Conservation (phyloP, 2,113 vertebrate genomes). For the Sebastes schlegelii region DNA sequence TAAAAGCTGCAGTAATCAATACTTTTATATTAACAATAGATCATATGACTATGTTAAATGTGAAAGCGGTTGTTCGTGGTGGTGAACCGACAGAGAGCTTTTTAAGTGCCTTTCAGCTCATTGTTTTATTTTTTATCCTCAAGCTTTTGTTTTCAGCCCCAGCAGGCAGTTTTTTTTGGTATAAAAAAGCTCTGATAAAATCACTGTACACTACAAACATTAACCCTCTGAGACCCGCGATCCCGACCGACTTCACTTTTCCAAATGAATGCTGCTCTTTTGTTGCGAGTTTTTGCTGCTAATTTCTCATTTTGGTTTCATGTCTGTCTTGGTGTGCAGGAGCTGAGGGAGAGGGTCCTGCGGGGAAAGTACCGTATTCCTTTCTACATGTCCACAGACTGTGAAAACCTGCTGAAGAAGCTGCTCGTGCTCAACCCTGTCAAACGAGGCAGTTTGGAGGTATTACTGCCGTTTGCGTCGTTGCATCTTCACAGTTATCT, state of each 20-base stretch:
- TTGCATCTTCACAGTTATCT: background rate
- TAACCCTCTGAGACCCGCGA: background rate
- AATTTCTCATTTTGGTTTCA: background rate
- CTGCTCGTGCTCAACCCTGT: constrained; percentile 95
- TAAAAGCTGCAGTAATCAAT: too few species aligned
- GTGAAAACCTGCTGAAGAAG: constrained; percentile 98
- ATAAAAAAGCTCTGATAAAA: background rate
- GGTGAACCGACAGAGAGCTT: too few species aligned
- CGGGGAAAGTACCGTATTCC: constrained; percentile 98
- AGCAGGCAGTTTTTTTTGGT: too few species aligned
- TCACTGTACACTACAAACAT: background rate
- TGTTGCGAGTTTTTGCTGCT: background rate
- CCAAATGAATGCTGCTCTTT: background rate
- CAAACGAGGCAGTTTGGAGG: constrained; percentile 96
- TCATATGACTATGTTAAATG: too few species aligned
- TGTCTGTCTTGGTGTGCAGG: constrained; percentile 79
- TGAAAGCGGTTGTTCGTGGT: too few species aligned
- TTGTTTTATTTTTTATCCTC: background rate
- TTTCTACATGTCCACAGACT: constrained; percentile 99
- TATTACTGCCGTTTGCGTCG: constrained; percentile 59
- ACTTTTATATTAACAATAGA: too few species aligned
- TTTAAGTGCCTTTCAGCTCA: too few species aligned
- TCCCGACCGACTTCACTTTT: too few species aligned
- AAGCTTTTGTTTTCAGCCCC: background rate
- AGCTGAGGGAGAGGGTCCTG: constrained; percentile 94